These are phyloP conservation scores for Sparidentex hasta DNA, from an alignment of 2,797 vertebrate genomes.

Conservation along the genomic window DNA sequence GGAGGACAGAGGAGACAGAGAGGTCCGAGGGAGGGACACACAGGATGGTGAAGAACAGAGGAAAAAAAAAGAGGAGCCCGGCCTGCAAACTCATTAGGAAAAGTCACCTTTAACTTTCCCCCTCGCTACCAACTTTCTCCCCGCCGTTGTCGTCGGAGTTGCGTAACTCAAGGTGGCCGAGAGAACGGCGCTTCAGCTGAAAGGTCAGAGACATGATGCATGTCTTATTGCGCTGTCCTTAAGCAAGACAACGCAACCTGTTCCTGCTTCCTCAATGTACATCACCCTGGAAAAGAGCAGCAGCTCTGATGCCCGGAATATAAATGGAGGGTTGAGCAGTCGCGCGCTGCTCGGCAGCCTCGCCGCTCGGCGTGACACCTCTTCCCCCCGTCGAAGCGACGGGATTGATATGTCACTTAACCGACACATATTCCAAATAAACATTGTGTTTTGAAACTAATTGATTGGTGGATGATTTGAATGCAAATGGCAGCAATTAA, in stretches of 20 bases:
- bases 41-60: conserved; percentile 14
- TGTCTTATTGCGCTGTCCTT: conserved; percentile 42
- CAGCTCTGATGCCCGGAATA: conserved; percentile 31
- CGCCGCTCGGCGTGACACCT: conserved; percentile 2
- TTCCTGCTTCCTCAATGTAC: conserved; percentile 18
- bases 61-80: conserved; percentile 2
- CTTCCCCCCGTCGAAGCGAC: conserved; percentile 31
- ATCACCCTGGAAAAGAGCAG: conserved; percentile 37
- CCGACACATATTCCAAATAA: conserved; percentile 10
- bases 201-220: conserved; percentile 56
- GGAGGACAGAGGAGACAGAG: conserved; percentile 37
- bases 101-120: conserved; percentile 61
- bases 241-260: conserved; percentile 15
- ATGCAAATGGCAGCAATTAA: conserved; percentile 73
- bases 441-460: conserved; percentile 63
- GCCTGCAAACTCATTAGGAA: conserved; percentile 41
- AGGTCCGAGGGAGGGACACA: conserved; percentile 10
- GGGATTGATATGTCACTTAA: conserved; percentile 39
- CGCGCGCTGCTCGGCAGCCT: conserved; percentile 5
- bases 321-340: conserved; percentile 30
- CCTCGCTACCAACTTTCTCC: conserved; percentile 22
- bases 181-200: conserved; percentile 34
- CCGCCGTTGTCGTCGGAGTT: background rate
- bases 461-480: conserved; percentile 72
- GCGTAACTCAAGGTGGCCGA: background rate